Conservation (phyloP, 1,140 invertebrate species). For the Oedothorax gibbosus region DNA sequence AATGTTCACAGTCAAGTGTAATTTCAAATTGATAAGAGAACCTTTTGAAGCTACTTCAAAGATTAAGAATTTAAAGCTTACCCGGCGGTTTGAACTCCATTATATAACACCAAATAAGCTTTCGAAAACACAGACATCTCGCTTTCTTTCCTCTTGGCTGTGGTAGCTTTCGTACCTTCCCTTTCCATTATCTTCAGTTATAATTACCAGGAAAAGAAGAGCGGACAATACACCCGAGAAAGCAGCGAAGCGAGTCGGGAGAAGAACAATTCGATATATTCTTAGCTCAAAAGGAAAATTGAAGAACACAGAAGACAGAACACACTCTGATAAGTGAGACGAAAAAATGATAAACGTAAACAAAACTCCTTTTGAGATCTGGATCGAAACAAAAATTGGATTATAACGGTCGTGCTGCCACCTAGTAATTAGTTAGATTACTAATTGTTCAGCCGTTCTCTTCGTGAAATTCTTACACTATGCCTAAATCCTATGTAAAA, state of each 20-base stretch:
- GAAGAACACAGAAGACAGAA: neutral
- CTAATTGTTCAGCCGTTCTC: no score
- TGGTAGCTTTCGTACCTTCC: neutral
- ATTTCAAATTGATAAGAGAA: no score
- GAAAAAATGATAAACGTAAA: neutral
- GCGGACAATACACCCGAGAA: slow-evolving; percentile 15
- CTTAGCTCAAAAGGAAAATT: neutral
- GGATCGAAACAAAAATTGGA: neutral
- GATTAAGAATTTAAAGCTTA: slow-evolving; percentile 1
- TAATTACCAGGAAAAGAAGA: neutral
- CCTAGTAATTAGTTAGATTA: neutral
- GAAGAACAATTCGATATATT: no score
- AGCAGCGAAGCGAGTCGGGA: neutral
- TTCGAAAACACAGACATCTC: slow-evolving; percentile 33
- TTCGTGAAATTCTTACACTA: no score
- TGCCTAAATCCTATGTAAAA: no score
- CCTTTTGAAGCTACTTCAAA: no score
- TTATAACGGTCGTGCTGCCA: slow-evolving; percentile 7
- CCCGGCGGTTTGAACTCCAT: slow-evolving; percentile 41
- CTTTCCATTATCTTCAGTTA: slow-evolving; percentile 25
- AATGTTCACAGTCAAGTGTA: no score
- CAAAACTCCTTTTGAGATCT: neutral
- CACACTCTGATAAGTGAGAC: no score
- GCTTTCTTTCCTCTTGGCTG: neutral
- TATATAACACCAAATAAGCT: slow-evolving; percentile 34